A percentile compares a stretch with the other conserved stretches of the same genome.
phyloP scores from a whole-genome alignment of 2,797 vertebrate genomes.

The Antrozous pallidus region DNA sequence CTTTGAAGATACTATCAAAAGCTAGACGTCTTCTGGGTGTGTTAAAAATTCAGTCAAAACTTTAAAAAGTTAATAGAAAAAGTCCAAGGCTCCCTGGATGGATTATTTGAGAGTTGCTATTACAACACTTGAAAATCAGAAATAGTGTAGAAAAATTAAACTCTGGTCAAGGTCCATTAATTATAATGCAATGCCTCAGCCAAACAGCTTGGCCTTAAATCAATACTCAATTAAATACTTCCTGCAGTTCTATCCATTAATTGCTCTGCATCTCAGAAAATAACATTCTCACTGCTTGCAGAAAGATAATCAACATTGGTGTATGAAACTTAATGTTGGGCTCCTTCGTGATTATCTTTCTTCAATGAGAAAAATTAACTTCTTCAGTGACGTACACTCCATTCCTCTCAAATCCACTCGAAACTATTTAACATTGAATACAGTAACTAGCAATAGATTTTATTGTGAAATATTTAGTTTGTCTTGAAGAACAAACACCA shows the following conservation, averaged over 20 bases:
- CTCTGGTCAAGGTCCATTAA: slow-evolving; percentile 56
- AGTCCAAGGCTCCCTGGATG: background rate
- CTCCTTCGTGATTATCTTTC: slow-evolving; percentile 53
- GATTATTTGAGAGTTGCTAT: slow-evolving; percentile 8
- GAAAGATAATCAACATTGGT: slow-evolving; percentile 59
- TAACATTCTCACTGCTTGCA: slow-evolving; percentile 69
- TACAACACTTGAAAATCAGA: slow-evolving; percentile 43
- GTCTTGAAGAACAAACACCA: background rate
- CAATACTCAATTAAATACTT: slow-evolving; percentile 82
- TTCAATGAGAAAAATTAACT: slow-evolving; percentile 2
- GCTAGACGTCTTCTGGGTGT: background rate
- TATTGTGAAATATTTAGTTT: background rate
- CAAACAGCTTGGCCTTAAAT: slow-evolving; percentile 76
- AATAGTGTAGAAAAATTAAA: slow-evolving; percentile 67
- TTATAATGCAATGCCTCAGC: slow-evolving; percentile 64
- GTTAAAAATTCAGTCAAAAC: slow-evolving; percentile 20
- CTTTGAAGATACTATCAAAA: background rate
- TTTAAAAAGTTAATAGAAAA: slow-evolving; percentile 8
- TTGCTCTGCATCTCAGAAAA: slow-evolving; percentile 73
- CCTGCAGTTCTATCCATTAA: slow-evolving; percentile 73
- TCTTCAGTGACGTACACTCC: background rate
- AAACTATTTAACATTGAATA: slow-evolving; percentile 20
- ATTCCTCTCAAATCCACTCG: slow-evolving; percentile 14
- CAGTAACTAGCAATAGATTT: background rate
- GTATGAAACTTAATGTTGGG: slow-evolving; percentile 3